These are phyloP conservation scores for Homalodisca vitripennis DNA, from an alignment of 1,140 invertebrate genomes.

Conservation along the genomic window DNA sequence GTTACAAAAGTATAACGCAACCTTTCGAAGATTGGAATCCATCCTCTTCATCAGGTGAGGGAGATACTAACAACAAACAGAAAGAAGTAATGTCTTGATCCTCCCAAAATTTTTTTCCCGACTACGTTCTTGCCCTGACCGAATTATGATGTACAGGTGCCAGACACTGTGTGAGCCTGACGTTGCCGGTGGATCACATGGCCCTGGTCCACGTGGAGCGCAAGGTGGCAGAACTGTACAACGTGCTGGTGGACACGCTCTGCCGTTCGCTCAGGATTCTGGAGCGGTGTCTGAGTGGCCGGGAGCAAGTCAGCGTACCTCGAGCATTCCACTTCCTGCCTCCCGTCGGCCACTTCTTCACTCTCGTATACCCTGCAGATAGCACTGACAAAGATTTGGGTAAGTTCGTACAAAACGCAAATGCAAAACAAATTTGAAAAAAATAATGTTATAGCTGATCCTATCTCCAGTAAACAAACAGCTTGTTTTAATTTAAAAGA, in stretches of 20 bases:
- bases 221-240: slow-evolving; percentile 62
- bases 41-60: too few species aligned
- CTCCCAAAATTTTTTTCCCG: too few species aligned
- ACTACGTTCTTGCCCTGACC: too few species aligned
- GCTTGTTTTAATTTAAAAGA: too few species aligned
- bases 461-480: too few species aligned
- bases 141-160: slow-evolving; percentile 50
- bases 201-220: slow-evolving; percentile 65
- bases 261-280: slow-evolving; percentile 65
- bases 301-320: slow-evolving; percentile 51
- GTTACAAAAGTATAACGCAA: too few species aligned
- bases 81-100: too few species aligned
- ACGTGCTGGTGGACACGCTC: slow-evolving; percentile 69
- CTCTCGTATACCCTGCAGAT: slow-evolving; percentile 64
- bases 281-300: slow-evolving; percentile 56
- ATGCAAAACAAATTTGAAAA: too few species aligned
- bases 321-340: slow-evolving; percentile 63
- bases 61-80: too few species aligned
- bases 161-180: slow-evolving; percentile 53
- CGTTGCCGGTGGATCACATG: slow-evolving; percentile 66
- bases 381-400: slow-evolving; percentile 61
- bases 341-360: slow-evolving; percentile 71
- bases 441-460: too few species aligned
- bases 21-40: too few species aligned
- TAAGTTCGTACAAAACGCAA: too few species aligned